Percentiles rank a stretch among this genome's conserved stretches.
Conservation (phyloP, 2,797 vertebrate genomes). For the Eulemur rubriventer region DNA sequence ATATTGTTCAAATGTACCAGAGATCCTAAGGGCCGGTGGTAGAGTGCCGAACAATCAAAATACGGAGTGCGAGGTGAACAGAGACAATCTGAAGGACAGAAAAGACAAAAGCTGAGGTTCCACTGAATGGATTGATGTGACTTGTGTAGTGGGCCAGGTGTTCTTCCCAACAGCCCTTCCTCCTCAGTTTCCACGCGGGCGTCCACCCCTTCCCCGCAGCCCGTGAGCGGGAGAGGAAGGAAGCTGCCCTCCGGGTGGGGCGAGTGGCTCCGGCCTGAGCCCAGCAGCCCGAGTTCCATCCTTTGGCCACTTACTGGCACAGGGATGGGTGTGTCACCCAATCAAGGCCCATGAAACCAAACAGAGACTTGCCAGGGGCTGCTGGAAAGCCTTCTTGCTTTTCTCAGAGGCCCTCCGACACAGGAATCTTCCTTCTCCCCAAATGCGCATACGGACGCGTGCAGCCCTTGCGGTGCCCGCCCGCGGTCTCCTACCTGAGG, state of each 20-base stretch:
- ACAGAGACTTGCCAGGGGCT: not conserved
- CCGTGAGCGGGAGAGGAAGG: not conserved
- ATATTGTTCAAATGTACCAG: not conserved
- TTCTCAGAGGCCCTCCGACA: not conserved
- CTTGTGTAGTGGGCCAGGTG: rapidly evolving
- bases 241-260: not conserved
- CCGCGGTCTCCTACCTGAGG: not conserved
- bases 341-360: not conserved
- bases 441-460: not conserved
- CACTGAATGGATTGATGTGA: not conserved
- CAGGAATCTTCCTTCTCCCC: not conserved
- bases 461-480: not conserved
- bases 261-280: not conserved
- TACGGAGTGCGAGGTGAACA: not conserved
- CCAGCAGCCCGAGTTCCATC: not conserved
- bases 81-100: not conserved
- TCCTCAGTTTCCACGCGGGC: not conserved
- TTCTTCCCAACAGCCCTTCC: not conserved
- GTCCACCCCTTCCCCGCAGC: not conserved
- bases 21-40: not conserved
- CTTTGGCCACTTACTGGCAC: not conserved
- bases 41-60: not conserved
- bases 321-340: not conserved
- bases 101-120: not conserved
- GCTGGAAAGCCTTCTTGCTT: not conserved